These are phyloP conservation scores for Caranx melampygus DNA, from an alignment of 2,113 vertebrate genomes.

Conservation along the genomic window DNA sequence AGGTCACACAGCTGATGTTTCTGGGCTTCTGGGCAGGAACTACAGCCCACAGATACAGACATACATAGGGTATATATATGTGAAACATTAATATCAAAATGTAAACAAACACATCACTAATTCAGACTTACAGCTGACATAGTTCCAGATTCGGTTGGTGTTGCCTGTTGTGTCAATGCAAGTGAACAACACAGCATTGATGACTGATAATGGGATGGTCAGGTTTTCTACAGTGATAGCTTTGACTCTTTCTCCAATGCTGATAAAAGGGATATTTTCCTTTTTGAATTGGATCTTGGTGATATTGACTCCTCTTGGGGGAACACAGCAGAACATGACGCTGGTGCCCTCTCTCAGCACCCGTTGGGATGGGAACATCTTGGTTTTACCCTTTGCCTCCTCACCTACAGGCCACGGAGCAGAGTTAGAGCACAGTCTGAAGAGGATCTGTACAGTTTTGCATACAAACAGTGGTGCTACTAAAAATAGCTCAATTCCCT, in stretches of 20 bases:
- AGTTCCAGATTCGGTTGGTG: fast-evolving
- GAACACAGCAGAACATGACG: conserved; percentile 74
- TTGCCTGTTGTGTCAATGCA: conserved; percentile 13
- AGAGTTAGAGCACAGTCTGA: background rate
- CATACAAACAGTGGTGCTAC: background rate
- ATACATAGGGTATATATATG: background rate
- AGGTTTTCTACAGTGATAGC: conserved; percentile 68
- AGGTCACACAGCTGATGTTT: conserved; percentile 70
- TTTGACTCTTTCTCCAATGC: conserved; percentile 53
- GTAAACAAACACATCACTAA: background rate
- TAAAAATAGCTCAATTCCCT: background rate
- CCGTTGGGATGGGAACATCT: conserved; percentile 45
- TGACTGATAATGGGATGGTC: fast-evolving
- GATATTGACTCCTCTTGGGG: conserved; percentile 40
- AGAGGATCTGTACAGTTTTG: background rate
- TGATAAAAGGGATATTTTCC: background rate
- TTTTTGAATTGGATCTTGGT: conserved; percentile 36
- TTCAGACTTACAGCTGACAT: conserved; percentile 71
- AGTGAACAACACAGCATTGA: conserved; percentile 10
- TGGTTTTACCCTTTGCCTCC: background rate
- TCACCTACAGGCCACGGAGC: conserved; percentile 45
- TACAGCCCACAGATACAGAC: conserved; percentile 9
- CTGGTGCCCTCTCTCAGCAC: conserved; percentile 62
- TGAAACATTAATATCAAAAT: background rate
- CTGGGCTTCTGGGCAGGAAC: conserved; percentile 73